A percentile compares a stretch with the other conserved stretches of the same genome.
Evolutionary conservation across 2,797 vertebrate genomes (phyloP).

Genomic region (Coendou prehensilis): DNA sequence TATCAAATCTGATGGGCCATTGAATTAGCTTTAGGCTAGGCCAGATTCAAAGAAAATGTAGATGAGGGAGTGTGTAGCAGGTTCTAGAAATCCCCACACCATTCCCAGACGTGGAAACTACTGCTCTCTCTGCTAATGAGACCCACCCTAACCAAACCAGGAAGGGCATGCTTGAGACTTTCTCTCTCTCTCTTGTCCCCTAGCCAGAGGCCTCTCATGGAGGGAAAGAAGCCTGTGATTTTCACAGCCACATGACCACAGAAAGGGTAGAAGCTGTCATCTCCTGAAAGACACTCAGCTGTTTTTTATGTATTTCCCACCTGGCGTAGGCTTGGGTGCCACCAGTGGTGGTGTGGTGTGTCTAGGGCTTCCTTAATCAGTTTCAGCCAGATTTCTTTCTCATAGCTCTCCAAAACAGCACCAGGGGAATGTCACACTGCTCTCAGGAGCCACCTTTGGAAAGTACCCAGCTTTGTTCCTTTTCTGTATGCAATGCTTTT

Average conservation of each 20-base stretch:
- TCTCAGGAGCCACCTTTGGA: not conserved
- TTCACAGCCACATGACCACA: not conserved
- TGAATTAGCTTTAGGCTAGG: not conserved
- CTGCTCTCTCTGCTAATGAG: not conserved
- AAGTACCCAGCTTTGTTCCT: not conserved
- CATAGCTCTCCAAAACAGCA: accelerated
- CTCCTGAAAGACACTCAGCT: not conserved
- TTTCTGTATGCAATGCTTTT: not conserved
- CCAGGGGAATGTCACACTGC: not conserved
- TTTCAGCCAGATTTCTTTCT: not conserved
- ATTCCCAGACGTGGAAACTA: not conserved
- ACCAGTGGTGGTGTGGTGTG: not conserved
- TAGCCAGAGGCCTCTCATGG: not conserved
- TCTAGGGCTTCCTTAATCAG: not conserved
- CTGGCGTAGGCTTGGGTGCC: accelerated
- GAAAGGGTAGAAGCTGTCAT: not conserved
- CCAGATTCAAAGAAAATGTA: not conserved
- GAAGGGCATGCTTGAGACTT: not conserved
- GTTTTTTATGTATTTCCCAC: not conserved
- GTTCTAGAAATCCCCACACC: not conserved
- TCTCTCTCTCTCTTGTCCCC: accelerated
- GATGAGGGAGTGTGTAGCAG: not conserved
- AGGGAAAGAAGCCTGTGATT: not conserved
- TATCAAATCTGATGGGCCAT: not conserved
- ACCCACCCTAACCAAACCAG: no score